A percentile compares a stretch with the other conserved stretches of the same genome.
Conservation (phyloP, 64 coral and sea anemone species). For the Actinia equina region DNA sequence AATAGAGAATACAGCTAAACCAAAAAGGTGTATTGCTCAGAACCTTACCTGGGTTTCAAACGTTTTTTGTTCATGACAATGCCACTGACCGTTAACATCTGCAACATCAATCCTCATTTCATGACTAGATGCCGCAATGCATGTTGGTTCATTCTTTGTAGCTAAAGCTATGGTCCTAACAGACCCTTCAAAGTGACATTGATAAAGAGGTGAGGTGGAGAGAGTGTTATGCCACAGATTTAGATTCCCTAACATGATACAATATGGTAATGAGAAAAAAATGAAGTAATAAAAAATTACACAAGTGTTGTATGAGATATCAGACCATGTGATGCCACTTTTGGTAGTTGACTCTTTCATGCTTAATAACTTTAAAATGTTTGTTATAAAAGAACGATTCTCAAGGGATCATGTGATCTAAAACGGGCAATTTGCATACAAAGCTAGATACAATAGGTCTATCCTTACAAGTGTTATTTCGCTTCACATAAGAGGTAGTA, state of each 20-base stretch:
- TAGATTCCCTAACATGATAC: constrained; percentile 55
- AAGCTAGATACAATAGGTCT: too few species aligned
- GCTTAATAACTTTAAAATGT: too few species aligned
- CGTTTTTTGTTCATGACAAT: constrained; percentile 40
- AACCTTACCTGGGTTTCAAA: constrained; percentile 73
- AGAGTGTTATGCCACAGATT: constrained; percentile 70
- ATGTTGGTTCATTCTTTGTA: constrained; percentile 34
- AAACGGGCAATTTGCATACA: too few species aligned
- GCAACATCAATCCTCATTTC: constrained; percentile 58
- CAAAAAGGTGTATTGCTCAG: neutral
- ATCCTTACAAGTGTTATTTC: too few species aligned
- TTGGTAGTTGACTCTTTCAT: too few species aligned
- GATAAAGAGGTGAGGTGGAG: constrained; percentile 42
- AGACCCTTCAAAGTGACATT: constrained; percentile 46
- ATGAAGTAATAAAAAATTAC: too few species aligned
- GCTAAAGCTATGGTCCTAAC: constrained; percentile 65
- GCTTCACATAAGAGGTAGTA: too few species aligned
- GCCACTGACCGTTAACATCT: constrained; percentile 62
- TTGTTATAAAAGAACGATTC: too few species aligned
- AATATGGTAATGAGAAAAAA: neutral
- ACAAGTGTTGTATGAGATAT: too few species aligned
- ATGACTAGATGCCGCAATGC: constrained; percentile 40
- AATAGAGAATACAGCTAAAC: neutral
- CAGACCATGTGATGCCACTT: too few species aligned
- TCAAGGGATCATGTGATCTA: too few species aligned